Evolutionary conservation across 2,888 invertebrate genomes (phyloP).

Genomic region (Phortica okadai): DNA sequence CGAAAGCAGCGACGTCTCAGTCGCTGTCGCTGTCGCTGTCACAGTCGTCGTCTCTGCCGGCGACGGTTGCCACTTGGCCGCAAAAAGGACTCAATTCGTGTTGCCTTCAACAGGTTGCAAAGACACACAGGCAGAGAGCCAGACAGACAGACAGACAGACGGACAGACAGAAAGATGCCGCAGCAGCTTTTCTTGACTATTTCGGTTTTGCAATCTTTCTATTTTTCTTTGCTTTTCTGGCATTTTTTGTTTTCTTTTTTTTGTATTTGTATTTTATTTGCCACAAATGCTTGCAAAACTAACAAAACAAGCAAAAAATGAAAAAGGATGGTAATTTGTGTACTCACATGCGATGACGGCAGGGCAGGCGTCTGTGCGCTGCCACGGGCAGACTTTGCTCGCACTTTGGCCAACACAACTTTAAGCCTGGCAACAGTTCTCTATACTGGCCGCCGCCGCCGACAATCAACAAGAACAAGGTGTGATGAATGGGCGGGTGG

Average conservation of each 20-base stretch:
- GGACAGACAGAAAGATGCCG: constrained; percentile 52
- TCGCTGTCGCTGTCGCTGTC: constrained; percentile 34
- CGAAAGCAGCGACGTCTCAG: background rate
- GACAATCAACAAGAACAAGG: too few species aligned
- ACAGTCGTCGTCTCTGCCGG: too few species aligned
- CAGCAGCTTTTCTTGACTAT: constrained; percentile 11
- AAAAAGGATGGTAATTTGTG: background rate
- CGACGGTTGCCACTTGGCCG: too few species aligned
- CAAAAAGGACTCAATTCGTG: too few species aligned
- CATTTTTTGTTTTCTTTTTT: background rate
- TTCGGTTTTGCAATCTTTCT: background rate
- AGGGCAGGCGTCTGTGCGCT: too few species aligned
- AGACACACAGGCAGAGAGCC: too few species aligned
- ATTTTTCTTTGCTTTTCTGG: background rate
- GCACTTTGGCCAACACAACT: too few species aligned
- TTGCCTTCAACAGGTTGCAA: too few species aligned
- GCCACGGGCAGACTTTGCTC: too few species aligned
- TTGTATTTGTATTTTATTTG: background rate
- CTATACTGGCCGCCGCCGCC: background rate
- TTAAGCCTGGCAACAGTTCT: background rate
- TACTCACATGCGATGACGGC: too few species aligned
- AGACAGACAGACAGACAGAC: constrained; percentile 42
- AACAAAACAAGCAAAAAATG: background rate
- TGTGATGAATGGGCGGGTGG: too few species aligned
- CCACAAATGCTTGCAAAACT: background rate